phyloP scores from a whole-genome alignment of 2,113 vertebrate genomes.

The Sapajus apella region DNA sequence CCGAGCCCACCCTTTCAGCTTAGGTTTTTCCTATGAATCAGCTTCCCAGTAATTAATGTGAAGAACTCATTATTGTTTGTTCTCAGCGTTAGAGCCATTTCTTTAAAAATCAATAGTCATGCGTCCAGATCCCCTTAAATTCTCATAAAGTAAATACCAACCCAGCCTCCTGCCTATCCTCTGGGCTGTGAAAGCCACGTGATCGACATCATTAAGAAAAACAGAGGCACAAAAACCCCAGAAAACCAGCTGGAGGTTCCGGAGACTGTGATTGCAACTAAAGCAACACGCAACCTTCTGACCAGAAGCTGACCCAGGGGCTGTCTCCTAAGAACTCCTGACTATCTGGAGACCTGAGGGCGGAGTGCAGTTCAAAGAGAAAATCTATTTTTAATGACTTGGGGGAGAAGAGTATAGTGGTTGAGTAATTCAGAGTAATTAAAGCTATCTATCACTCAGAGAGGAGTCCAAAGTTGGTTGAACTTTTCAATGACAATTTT shows the following conservation, averaged over 20 bases:
- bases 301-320: constrained; percentile 80
- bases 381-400: constrained; percentile 97
- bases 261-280: constrained; percentile 77
- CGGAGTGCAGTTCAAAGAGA: constrained; percentile 82
- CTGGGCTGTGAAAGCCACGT: not conserved
- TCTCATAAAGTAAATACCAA: not conserved
- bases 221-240: not conserved
- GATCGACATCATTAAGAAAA: constrained; percentile 53
- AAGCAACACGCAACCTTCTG: constrained; percentile 83
- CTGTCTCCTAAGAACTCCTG: constrained; percentile 82
- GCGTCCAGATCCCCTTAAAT: constrained; percentile 32
- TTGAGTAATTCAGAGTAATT: constrained; percentile 91
- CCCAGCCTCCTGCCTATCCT: not conserved
- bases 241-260: constrained; percentile 10
- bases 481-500: constrained; percentile 84
- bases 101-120: constrained; percentile 52
- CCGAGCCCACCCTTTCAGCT: not conserved
- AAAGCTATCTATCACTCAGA: constrained; percentile 93
- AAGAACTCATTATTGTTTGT: constrained; percentile 61
- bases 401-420: constrained; percentile 84
- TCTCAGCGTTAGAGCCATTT: constrained; percentile 56
- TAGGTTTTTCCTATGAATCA: constrained; percentile 22
- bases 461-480: constrained; percentile 82
- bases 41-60: constrained; percentile 55
- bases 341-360: constrained; percentile 84